phyloP scores from a whole-genome alignment of 2,113 vertebrate species.

The Geococcyx californianus region DNA sequence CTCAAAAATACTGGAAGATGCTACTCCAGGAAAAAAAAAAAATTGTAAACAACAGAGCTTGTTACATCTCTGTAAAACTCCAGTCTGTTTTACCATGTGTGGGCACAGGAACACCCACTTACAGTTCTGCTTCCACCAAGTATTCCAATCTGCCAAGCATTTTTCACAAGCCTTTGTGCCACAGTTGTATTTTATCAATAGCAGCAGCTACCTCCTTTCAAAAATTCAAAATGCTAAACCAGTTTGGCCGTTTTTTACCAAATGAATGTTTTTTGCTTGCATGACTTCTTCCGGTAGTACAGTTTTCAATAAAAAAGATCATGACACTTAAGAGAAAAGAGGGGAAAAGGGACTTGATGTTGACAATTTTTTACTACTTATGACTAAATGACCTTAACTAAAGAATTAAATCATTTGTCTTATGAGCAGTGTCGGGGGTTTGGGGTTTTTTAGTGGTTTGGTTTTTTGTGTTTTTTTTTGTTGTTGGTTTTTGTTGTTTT shows the following conservation, averaged over 20 bases:
- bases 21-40: background rate
- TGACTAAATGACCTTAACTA: conserved; percentile 67
- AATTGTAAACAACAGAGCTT: background rate
- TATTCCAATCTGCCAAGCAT: background rate
- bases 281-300: conserved; percentile 57
- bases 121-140: background rate
- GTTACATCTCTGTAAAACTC: background rate
- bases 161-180: conserved; percentile 17
- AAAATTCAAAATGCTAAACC: conserved; percentile 25
- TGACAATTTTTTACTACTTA: conserved; percentile 65
- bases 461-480: too few relatives aligned
- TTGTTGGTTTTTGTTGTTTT: background rate
- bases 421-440: conserved; percentile 77
- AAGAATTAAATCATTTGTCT: conserved; percentile 87
- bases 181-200: conserved; percentile 61
- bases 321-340: conserved; percentile 46
- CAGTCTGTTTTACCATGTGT: background rate
- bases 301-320: conserved; percentile 53
- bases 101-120: conserved; percentile 4
- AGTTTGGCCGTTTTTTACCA: conserved; percentile 54
- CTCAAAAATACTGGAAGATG: background rate
- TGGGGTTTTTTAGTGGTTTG: background rate
- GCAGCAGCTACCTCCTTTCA: conserved; percentile 34
- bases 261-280: conserved; percentile 59
- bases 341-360: conserved; percentile 5